Conservation (phyloP, 2,113 vertebrate genomes). For the Ramphastos sulfuratus region DNA sequence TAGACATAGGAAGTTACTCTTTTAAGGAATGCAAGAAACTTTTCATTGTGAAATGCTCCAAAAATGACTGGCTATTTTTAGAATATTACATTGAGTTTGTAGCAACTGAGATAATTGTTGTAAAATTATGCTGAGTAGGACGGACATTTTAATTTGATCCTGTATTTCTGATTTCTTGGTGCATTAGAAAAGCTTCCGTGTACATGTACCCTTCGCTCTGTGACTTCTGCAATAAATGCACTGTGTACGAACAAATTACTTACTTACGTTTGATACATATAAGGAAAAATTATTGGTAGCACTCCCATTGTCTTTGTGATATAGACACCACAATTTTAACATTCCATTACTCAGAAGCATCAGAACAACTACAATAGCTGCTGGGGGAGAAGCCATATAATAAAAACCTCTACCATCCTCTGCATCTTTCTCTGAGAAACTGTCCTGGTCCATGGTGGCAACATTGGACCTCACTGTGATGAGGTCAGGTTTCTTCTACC, state of each 20-base stretch:
- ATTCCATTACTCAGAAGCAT: background rate
- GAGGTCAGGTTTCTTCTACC: background rate
- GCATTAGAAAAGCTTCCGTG: background rate
- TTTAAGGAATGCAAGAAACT: background rate
- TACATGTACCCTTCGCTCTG: background rate
- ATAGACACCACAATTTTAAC: background rate
- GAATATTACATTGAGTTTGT: background rate
- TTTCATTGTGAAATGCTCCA: background rate
- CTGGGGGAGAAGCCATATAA: background rate
- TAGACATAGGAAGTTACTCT: background rate
- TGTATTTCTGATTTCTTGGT: background rate
- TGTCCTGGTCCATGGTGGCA: background rate
- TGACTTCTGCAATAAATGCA: background rate
- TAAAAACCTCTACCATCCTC: too few relatives aligned
- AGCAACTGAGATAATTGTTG: background rate
- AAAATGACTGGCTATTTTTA: background rate
- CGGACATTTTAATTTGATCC: background rate
- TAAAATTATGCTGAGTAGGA: background rate
- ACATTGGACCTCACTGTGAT: background rate
- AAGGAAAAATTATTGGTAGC: background rate
- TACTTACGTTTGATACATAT: background rate
- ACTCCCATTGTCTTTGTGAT: background rate
- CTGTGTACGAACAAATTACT: background rate
- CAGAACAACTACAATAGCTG: background rate
- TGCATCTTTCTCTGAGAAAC: background rate